These are phyloP conservation scores for Rhinoderma darwinii DNA, from an alignment of 2,113 vertebrate genomes.

Conservation along the genomic window DNA sequence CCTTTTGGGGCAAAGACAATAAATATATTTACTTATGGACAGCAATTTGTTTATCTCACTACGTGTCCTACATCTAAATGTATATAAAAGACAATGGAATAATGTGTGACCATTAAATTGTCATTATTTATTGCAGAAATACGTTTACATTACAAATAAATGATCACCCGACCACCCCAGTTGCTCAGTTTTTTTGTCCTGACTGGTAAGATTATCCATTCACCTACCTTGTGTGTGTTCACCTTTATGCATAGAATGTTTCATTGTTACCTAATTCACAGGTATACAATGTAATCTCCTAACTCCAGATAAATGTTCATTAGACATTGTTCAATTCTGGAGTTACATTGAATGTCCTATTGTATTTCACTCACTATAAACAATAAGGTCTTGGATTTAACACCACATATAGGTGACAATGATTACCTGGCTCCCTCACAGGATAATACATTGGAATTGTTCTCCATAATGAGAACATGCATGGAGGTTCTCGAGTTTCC, in stretches of 20 bases:
- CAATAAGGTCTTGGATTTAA: neutral
- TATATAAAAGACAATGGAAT: neutral
- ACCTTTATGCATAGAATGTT: conserved; percentile 33
- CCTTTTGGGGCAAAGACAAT: no score
- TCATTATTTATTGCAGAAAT: no score
- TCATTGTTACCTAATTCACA: conserved; percentile 29
- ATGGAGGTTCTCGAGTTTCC: neutral
- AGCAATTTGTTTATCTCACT: no score
- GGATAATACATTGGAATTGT: neutral
- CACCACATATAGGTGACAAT: neutral
- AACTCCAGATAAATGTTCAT: conserved; percentile 23
- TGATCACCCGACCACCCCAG: neutral
- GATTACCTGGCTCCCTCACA: neutral
- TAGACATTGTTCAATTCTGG: conserved; percentile 38
- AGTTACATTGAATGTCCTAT: conserved; percentile 21
- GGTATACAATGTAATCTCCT: conserved; percentile 45
- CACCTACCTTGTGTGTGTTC: neutral
- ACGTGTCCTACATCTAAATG: neutral
- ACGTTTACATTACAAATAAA: neutral
- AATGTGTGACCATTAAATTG: neutral
- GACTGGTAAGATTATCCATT: neutral
- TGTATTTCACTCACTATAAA: conserved; percentile 26
- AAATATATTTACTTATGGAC: no score
- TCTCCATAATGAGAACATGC: neutral
- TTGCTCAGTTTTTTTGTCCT: neutral